phyloP scores from a whole-genome alignment of 1,140 invertebrate genomes.

The Drosophila ficusphila region DNA sequence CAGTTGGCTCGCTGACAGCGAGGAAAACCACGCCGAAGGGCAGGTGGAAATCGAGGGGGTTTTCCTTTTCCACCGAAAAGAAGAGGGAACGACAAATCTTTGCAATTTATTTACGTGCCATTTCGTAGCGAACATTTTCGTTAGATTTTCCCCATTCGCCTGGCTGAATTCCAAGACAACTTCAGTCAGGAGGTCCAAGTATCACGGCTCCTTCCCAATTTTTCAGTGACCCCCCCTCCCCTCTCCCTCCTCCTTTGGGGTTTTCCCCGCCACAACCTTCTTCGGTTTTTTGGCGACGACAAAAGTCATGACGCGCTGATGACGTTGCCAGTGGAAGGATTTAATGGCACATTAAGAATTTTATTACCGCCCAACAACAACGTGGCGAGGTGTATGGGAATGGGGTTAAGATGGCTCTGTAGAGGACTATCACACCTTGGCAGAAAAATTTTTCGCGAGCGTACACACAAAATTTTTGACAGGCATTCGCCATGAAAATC shows the following conservation, averaged over 20 bases:
- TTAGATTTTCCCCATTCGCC: constrained; percentile 75
- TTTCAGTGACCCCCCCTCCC: not conserved
- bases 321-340: constrained; percentile 80
- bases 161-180: constrained; percentile 77
- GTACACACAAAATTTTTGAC: constrained; percentile 78
- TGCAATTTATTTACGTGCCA: constrained; percentile 83
- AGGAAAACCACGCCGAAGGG: constrained; percentile 54
- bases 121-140: constrained; percentile 79
- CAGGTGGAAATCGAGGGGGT: constrained; percentile 43
- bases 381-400: not conserved
- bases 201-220: not conserved
- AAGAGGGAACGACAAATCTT: constrained; percentile 72
- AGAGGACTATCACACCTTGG: constrained; percentile 64
- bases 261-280: constrained; percentile 1
- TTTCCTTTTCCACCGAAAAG: not conserved
- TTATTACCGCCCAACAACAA: constrained; percentile 74
- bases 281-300: constrained; percentile 57
- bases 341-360: constrained; percentile 83
- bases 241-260: too few relatives aligned
- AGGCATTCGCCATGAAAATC: constrained; percentile 65
- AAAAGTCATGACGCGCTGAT: constrained; percentile 81
- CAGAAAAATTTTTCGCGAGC: constrained; percentile 69
- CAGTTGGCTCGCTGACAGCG: constrained; percentile 8
- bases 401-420: not conserved
- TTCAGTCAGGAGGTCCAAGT: constrained; percentile 21